Evolutionary conservation across 2,113 vertebrate species (phyloP).

Genomic region (Pica pica): DNA sequence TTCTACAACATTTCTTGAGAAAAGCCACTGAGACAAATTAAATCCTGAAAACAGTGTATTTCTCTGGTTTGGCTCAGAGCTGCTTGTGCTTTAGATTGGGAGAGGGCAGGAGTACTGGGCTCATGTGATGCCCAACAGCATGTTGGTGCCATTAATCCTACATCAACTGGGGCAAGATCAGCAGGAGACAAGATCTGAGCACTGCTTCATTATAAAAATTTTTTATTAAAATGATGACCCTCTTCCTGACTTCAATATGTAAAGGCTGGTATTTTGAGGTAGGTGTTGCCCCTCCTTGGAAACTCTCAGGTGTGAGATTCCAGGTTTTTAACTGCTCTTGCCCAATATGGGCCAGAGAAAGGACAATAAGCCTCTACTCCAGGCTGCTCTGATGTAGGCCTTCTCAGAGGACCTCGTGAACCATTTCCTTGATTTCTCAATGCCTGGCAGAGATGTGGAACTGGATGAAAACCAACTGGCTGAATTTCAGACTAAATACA

Average conservation of each 20-base stretch:
- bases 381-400: background rate
- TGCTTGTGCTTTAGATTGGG: background rate
- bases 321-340: background rate
- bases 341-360: background rate
- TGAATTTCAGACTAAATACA: constrained; percentile 51
- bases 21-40: background rate
- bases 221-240: background rate
- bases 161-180: background rate
- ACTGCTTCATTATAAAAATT: background rate
- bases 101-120: background rate
- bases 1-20: background rate
- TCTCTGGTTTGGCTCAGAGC: background rate
- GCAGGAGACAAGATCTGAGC: background rate
- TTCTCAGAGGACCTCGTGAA: background rate
- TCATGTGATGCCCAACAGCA: background rate
- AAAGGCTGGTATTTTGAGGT: background rate
- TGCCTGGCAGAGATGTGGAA: constrained; percentile 2
- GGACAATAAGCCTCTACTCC: background rate
- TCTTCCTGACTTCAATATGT: background rate
- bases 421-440: background rate
- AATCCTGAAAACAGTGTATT: background rate
- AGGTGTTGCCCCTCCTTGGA: background rate
- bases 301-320: background rate
- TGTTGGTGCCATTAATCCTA: background rate
- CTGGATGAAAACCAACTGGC: constrained; percentile 47